Percentiles rank a stretch among this genome's conserved stretches.
Evolutionary conservation across 1,140 invertebrate genomes (phyloP).

Genomic region (Druon quercuslanigerum): DNA sequence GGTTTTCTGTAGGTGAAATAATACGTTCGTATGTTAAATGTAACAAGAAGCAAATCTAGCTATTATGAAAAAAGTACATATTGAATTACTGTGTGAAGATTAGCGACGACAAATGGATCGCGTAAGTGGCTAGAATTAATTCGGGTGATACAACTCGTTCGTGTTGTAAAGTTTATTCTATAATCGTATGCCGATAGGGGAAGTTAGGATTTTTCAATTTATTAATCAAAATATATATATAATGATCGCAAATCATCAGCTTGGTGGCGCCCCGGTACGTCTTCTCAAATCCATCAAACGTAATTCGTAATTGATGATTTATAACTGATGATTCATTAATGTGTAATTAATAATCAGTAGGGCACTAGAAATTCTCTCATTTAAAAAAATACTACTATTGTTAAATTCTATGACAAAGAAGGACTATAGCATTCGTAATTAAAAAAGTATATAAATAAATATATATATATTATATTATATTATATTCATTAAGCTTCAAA

Average conservation of each 20-base stretch:
- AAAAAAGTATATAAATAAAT: constrained; percentile 43
- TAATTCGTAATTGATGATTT: constrained; percentile 33
- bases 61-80: not conserved
- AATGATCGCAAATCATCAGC: constrained; percentile 9
- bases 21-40: constrained; percentile 53
- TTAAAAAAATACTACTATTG: constrained; percentile 55
- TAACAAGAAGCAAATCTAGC: constrained; percentile 38
- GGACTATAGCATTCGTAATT: constrained; percentile 61
- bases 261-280: constrained; percentile 20
- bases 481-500: constrained; percentile 53
- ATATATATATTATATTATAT: constrained; percentile 23
- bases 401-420: constrained; percentile 59
- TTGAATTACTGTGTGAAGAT: not conserved
- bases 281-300: constrained; percentile 6
- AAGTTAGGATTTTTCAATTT: constrained; percentile 66
- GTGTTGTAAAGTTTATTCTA: constrained; percentile 47
- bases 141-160: constrained; percentile 31
- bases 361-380: constrained; percentile 51
- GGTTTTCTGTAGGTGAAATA: constrained; percentile 41
- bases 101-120: not conserved
- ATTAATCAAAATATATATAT: constrained; percentile 56
- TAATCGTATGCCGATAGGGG: constrained; percentile 57
- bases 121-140: not conserved
- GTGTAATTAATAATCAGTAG: constrained; percentile 13
- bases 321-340: not conserved